Conservation (phyloP, 1,140 invertebrate species). For the Carcinoscorpius rotundicauda region DNA sequence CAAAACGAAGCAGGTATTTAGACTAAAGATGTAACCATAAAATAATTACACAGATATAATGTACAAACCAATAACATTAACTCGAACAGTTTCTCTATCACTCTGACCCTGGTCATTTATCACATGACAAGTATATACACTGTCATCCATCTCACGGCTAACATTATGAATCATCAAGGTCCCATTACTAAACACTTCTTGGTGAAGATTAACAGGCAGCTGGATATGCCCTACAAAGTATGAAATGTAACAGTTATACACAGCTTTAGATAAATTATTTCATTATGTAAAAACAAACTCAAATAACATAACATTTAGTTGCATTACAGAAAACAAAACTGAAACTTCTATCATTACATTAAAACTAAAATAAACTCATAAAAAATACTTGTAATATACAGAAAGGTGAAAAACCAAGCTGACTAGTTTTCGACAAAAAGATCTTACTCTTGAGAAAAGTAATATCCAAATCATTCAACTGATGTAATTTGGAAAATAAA, state of each 20-base stretch:
- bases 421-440: no score
- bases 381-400: not conserved
- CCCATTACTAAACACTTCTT: constrained; percentile 56
- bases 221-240: not conserved
- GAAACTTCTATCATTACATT: not conserved
- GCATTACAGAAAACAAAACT: not conserved
- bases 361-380: not conserved
- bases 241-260: not conserved
- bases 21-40: no score
- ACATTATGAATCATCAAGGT: constrained; percentile 59
- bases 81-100: constrained; percentile 12
- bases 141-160: constrained; percentile 59
- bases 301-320: not conserved
- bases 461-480: no score
- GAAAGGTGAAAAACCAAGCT: not conserved
- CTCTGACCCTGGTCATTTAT: constrained; percentile 7
- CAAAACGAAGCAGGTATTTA: no score
- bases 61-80: constrained; percentile 15
- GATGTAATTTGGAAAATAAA: no score
- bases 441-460: no score
- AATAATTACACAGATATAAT: no score
- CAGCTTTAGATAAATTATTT: not conserved
- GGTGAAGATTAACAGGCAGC: constrained; percentile 64
- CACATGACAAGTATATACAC: constrained; percentile 73
- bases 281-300: not conserved